A percentile compares a stretch with the other conserved stretches of the same genome.
Evolutionary conservation across 2,797 vertebrate genomes (phyloP).

Genomic region (Hypotaenidia philippensis): DNA sequence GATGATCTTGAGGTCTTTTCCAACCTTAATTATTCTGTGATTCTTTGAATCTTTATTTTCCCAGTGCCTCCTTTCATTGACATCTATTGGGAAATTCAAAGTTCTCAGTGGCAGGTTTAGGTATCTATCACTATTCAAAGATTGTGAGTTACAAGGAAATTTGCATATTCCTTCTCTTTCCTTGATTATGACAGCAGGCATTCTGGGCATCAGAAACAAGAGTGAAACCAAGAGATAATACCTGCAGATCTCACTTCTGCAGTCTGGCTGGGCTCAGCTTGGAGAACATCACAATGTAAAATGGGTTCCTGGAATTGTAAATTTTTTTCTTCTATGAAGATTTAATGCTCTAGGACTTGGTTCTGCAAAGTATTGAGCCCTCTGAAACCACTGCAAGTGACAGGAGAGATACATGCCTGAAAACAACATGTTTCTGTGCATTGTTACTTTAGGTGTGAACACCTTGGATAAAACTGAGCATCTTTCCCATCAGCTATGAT

Average conservation of each 20-base stretch:
- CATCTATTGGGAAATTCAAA: background rate
- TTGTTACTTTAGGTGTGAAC: background rate
- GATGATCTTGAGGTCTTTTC: too few relatives aligned
- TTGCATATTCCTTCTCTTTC: background rate
- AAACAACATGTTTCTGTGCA: rapidly evolving
- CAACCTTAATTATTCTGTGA: too few relatives aligned
- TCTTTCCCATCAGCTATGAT: rapidly evolving
- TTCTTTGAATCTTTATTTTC: background rate
- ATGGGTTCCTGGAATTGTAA: background rate
- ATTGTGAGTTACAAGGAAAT: background rate
- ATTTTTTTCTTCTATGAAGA: background rate
- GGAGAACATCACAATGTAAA: background rate
- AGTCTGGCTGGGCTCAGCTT: background rate
- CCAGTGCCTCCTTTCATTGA: background rate
- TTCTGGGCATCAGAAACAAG: background rate
- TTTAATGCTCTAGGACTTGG: background rate
- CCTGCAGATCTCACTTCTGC: background rate
- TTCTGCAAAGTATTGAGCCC: background rate
- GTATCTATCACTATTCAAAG: background rate
- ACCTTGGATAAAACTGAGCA: background rate
- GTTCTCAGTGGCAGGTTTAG: background rate
- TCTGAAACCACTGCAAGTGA: background rate
- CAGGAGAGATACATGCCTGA: background rate
- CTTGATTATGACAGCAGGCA: background rate
- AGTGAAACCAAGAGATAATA: background rate